Evolutionary conservation across 1,140 invertebrate species (phyloP).

Genomic region (Drosophila setifemur): DNA sequence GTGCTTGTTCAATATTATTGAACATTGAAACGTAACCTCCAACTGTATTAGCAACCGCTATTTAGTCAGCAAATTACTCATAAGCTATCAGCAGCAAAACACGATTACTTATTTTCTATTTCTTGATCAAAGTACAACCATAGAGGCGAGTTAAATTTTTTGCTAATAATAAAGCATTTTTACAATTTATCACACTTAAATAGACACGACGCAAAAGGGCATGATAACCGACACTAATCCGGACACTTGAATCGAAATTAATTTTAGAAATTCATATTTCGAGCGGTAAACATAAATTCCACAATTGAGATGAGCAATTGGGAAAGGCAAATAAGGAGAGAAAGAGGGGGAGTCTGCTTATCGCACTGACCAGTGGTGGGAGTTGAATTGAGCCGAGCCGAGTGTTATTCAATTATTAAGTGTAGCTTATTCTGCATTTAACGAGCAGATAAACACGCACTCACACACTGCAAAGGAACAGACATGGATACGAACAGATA

Average conservation of each 20-base stretch:
- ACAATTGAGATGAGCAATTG: slow-evolving; percentile 22
- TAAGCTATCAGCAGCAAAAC: background rate
- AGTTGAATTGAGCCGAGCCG: slow-evolving; percentile 22
- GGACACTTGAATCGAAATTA: slow-evolving; percentile 37
- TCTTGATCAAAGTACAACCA: slow-evolving; percentile 58
- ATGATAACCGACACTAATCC: slow-evolving; percentile 24
- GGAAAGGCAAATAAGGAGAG: too few relatives aligned
- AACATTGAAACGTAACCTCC: background rate
- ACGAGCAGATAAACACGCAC: slow-evolving; percentile 34
- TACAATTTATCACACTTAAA: slow-evolving; percentile 34
- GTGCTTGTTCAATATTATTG: too few relatives aligned
- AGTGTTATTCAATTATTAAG: slow-evolving; percentile 69
- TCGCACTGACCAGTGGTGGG: slow-evolving; percentile 45
- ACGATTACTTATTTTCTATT: slow-evolving; percentile 34
- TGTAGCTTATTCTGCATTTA: slow-evolving; percentile 72
- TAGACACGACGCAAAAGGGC: slow-evolving; percentile 3
- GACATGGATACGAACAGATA: slow-evolving; percentile 1
- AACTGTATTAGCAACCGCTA: background rate
- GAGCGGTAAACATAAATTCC: slow-evolving; percentile 34
- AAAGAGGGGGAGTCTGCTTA: slow-evolving; percentile 27
- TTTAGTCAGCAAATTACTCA: slow-evolving; percentile 37
- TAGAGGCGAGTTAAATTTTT: slow-evolving; percentile 18
- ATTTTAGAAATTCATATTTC: slow-evolving; percentile 60
- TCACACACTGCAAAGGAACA: background rate
- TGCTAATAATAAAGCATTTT: slow-evolving; percentile 40